Percentiles rank a stretch among this genome's conserved stretches.
Evolutionary conservation across 1,140 invertebrate species (phyloP).

Genomic region (Bombus fervidus): DNA sequence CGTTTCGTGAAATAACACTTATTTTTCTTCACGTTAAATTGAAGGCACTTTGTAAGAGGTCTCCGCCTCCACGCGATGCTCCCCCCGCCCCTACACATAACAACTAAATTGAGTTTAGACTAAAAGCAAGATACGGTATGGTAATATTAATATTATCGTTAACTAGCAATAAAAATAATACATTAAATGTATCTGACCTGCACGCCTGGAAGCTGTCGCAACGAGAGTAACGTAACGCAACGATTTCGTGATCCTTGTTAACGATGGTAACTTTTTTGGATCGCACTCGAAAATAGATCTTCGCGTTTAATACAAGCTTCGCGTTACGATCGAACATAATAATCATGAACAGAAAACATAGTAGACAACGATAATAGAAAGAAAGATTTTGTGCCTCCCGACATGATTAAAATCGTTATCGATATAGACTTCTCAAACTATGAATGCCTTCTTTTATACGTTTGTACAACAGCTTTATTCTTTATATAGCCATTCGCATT

Average conservation of each 20-base stretch:
- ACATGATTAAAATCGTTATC: not conserved
- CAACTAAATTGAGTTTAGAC: constrained; percentile 72
- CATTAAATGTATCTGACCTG: constrained; percentile 62
- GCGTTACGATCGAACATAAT: not conserved
- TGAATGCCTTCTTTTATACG: not conserved
- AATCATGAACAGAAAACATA: constrained; percentile 18
- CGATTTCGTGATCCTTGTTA: not conserved
- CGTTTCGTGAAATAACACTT: constrained; percentile 2
- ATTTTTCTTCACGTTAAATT: not conserved
- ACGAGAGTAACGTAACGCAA: constrained; percentile 11
- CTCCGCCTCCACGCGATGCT: constrained; percentile 48
- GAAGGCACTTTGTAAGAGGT: constrained; percentile 57
- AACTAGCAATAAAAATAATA: constrained; percentile 73
- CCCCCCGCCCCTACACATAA: constrained; percentile 54
- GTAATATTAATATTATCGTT: constrained; percentile 73
- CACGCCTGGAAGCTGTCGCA: constrained; percentile 52
- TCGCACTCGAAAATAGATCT: not conserved
- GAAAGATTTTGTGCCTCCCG: constrained; percentile 4
- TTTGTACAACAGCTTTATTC: too few relatives aligned
- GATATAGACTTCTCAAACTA: not conserved
- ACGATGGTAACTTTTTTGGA: constrained; percentile 35
- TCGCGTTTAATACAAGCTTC: not conserved
- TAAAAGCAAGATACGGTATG: constrained; percentile 73
- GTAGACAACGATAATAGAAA: not conserved
- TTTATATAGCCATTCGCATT: too few relatives aligned